These are phyloP conservation scores for Pelecanoides urinatrix DNA, from an alignment of 2,113 vertebrate genomes.

Conservation along the genomic window DNA sequence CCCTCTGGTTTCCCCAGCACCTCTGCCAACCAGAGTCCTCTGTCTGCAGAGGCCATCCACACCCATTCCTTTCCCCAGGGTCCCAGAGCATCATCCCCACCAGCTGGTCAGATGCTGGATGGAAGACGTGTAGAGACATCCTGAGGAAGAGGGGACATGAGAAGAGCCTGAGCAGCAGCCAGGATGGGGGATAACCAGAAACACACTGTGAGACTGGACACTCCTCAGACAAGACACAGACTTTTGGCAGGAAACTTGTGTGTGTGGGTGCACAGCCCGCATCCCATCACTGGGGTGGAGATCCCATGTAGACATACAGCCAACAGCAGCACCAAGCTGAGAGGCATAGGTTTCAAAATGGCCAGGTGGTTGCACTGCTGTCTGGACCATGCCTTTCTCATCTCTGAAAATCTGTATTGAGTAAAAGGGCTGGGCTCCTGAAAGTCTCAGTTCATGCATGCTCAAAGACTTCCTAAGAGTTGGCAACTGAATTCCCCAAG, in stretches of 20 bases:
- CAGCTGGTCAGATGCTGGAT: background rate
- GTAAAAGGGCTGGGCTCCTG: background rate
- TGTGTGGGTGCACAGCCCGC: accelerated
- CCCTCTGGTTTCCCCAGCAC: background rate
- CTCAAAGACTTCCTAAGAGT: background rate
- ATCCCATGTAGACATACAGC: background rate
- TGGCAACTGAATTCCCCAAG: background rate
- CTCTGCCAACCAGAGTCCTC: background rate
- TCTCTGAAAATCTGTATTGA: background rate
- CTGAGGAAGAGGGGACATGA: background rate
- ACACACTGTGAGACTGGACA: background rate
- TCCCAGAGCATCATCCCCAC: background rate
- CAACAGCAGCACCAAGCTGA: background rate
- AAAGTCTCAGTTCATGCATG: background rate
- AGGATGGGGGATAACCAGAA: background rate
- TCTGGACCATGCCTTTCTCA: background rate
- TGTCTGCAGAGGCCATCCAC: background rate
- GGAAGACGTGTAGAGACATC: background rate
- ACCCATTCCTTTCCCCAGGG: background rate
- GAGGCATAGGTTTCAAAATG: background rate
- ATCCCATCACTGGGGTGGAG: background rate
- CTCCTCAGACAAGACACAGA: background rate
- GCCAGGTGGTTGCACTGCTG: background rate
- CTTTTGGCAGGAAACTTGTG: accelerated
- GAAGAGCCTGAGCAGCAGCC: background rate